Base-by-base conservation (phyloP, 1,140 invertebrate species). In the Drosophila lacertosa region DNA sequence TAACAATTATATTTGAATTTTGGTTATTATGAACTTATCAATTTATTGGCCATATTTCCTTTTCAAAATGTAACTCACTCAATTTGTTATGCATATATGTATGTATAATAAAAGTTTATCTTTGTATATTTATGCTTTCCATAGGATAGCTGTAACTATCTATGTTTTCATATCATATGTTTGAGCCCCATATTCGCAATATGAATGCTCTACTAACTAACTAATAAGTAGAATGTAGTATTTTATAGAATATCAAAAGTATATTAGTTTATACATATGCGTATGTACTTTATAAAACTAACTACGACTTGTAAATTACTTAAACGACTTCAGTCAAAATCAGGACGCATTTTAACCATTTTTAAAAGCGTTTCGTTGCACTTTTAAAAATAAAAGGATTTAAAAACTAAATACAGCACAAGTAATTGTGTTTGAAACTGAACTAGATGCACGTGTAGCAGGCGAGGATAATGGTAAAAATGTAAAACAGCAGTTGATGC, bases 241-340 rank as follows among this genome's bases (percentile, higher is more conserved):
- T 79, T 48, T 42, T 67, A 20, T 71, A 37, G 50, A 83, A 72
- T 84, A 86, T 83, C 63, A 68, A 80, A 72, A 59, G 32, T 79
- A 66, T 81, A 16, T 54, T 40, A 39, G 9, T 54, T 26, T 54
- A 26, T 54, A 40, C 51, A 67, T 39, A 62, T 63, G 58, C 20
- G 26, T 54, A 63, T 47, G 45, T 35, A 40, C 24, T 13, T 42
- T 44, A 50, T 58, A 72, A 37, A 63, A 40, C 67, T 80, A 76
- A 18, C 45, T 69, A 69, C n/a, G 2, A 64, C 35, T 50, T 37
- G 18, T 70, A 47, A 60, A 42, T 63, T 66, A 48, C 80, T 84
- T 81, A 86, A 67, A 81, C 57, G 67, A 86, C 68, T 69, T 84
- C 80, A 84, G 81, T 84, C 77, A 67, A 84, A 80, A 84, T 86